Evolutionary conservation across 2,797 vertebrate genomes (phyloP), one percentile per base, ranked within the genome.

Genomic region (Falco naumanni): DNA sequence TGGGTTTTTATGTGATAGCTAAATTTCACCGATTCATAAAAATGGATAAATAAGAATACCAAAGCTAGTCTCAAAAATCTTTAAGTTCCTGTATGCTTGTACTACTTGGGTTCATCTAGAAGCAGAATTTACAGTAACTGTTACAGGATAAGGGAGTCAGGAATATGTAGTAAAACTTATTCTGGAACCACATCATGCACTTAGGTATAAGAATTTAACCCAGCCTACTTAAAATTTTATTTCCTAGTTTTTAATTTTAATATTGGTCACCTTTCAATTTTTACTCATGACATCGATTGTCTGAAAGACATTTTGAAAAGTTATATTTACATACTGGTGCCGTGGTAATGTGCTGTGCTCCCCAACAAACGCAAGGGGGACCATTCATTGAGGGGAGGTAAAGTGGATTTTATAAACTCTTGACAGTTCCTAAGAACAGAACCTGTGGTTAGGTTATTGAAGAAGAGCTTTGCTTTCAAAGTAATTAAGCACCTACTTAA

Each of bases 321-420:
- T 25, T 24, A 8, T 61, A 28, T 33, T 51, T 33, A 2, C 0
- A 3, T 45, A 13, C 51, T 13, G 11, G 9, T 57, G 24, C 18
- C 19, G 9, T 33, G 57, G 22, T 28, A 15, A 28, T 10, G 34
- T 53, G 13, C 59, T 48, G 19, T 33, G 31, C 53, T 66, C 19
- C 47, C 13, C 34, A 48, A 4, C 8, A 18, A 26, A 6, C 28
- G 43, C 47, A 31, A 25, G 18, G 39, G 20, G 9, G 29, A 4
- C 2, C 18, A 4, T 84, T 48, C 18, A 14, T 6, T 24, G 37
- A 21, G 18, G 22, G n/a, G 45, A 70, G 60, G 10, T 37, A 3
- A 53, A 79, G n/a, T 59, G 45, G 47, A 10, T 59, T 88, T 88
- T 72, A 24, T 26, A 10, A 81, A 31, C 45, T 47, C 43, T 9